Evolutionary conservation across 2,113 vertebrate species (phyloP).

Genomic region (Ursus arctos): DNA sequence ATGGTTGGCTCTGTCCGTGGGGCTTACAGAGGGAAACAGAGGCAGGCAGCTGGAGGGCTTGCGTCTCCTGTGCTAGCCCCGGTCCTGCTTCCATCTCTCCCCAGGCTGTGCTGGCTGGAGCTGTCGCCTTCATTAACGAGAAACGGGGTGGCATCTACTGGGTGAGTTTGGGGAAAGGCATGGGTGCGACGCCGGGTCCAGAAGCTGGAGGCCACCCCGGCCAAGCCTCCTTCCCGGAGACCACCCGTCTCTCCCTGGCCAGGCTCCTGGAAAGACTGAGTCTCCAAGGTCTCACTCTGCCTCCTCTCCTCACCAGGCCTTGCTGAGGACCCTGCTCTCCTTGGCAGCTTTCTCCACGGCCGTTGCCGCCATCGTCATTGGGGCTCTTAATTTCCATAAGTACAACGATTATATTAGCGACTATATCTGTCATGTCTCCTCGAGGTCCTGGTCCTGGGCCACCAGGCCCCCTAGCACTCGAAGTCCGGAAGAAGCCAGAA

Average conservation of each 20-base stretch:
- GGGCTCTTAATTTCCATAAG: rapidly evolving
- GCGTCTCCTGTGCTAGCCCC: not conserved
- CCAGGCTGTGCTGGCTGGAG: conserved; percentile 73
- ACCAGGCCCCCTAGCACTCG: rapidly evolving
- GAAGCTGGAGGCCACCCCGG: not conserved
- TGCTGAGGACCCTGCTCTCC: conserved; percentile 45
- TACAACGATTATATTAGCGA: rapidly evolving
- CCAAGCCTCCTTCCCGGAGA: not conserved
- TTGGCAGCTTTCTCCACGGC: conserved; percentile 35
- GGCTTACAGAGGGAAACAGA: not conserved
- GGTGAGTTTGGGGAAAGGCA: conserved; percentile 64
- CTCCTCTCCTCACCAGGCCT: conserved; percentile 38
- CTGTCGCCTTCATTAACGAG: conserved; percentile 28
- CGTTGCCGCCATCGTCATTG: not conserved
- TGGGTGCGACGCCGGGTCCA: not conserved
- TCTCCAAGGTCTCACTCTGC: not conserved
- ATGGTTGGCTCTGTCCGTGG: rapidly evolving
- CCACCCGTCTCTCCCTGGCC: rapidly evolving
- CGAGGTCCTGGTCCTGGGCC: rapidly evolving
- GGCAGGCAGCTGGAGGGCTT: not conserved
- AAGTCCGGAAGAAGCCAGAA: not conserved
- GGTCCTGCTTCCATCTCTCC: not conserved
- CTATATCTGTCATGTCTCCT: rapidly evolving
- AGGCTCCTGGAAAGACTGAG: not conserved
- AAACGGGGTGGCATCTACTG: conserved; percentile 54